Percentiles rank a stretch among this genome's conserved stretches.
phyloP scores from a whole-genome alignment of 2,113 vertebrate genomes.

The Eublepharis macularius region DNA sequence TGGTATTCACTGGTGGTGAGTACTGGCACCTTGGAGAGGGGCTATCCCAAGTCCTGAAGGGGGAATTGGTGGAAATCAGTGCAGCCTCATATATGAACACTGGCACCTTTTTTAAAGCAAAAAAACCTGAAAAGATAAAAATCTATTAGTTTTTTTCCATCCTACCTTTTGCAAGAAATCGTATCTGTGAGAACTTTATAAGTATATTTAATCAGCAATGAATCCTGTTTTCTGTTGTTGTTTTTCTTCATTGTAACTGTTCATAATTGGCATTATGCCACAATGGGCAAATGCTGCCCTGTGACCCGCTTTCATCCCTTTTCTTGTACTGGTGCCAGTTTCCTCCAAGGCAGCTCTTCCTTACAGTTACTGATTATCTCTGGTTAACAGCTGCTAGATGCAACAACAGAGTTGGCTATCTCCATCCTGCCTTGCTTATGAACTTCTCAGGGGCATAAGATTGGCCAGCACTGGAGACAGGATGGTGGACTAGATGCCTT shows the following conservation, averaged over 20 bases:
- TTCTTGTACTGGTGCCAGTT: background rate
- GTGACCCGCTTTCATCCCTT: background rate
- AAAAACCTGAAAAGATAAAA: background rate
- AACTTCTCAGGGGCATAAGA: background rate
- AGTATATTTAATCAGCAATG: background rate
- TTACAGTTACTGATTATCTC: background rate
- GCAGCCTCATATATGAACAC: too few species aligned
- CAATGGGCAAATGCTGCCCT: too few species aligned
- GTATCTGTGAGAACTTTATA: background rate
- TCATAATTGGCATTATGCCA: background rate
- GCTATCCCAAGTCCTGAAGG: too few species aligned
- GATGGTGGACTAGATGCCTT: background rate
- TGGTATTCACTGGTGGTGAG: too few species aligned
- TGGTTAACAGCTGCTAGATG: background rate
- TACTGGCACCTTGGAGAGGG: too few species aligned
- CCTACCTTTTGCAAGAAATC: background rate
- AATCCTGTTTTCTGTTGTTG: background rate
- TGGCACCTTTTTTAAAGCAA: too few species aligned
- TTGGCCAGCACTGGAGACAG: background rate
- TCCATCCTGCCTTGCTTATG: background rate
- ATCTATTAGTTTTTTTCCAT: background rate
- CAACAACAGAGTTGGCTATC: background rate
- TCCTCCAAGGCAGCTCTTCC: background rate
- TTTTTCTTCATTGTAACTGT: background rate
- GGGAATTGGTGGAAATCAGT: too few species aligned